These are phyloP conservation scores for Reticulitermes speratus DNA, from an alignment of 1,140 invertebrate species.

Conservation along the genomic window DNA sequence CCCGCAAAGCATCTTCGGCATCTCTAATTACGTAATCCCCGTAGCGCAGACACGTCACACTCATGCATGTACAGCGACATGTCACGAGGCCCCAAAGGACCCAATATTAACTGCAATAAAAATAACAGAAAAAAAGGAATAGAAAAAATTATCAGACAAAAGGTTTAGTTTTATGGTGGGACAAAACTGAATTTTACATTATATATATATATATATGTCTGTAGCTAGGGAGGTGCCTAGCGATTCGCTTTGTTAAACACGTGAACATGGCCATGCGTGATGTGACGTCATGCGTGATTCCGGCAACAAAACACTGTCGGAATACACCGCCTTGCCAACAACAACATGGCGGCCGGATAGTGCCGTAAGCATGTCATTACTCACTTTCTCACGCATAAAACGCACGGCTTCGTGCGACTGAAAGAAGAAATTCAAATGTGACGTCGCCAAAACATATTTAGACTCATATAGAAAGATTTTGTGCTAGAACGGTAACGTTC, in stretches of 20 bases:
- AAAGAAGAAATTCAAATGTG: neutral
- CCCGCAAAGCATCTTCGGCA: neutral
- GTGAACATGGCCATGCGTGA: slow-evolving; percentile 22
- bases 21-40: neutral
- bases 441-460: neutral
- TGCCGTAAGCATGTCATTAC: neutral
- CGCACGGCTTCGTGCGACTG: neutral
- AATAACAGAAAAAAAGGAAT: neutral
- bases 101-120: neutral
- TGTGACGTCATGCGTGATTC: slow-evolving; percentile 19
- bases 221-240: neutral
- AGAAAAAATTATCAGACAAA: neutral
- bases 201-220: neutral
- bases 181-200: slow-evolving; percentile 23
- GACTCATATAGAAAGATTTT: no score
- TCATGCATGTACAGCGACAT: neutral
- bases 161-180: slow-evolving; percentile 24
- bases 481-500: no score
- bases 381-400: neutral
- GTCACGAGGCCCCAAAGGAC: neutral
- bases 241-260: slow-evolving; percentile 27
- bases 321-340: neutral
- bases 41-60: neutral
- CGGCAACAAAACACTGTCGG: slow-evolving; percentile 19
- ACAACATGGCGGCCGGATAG: neutral